These are phyloP conservation scores for Chaetodon trifasciatus DNA, from an alignment of 2,797 vertebrate genomes.

Conservation along the genomic window DNA sequence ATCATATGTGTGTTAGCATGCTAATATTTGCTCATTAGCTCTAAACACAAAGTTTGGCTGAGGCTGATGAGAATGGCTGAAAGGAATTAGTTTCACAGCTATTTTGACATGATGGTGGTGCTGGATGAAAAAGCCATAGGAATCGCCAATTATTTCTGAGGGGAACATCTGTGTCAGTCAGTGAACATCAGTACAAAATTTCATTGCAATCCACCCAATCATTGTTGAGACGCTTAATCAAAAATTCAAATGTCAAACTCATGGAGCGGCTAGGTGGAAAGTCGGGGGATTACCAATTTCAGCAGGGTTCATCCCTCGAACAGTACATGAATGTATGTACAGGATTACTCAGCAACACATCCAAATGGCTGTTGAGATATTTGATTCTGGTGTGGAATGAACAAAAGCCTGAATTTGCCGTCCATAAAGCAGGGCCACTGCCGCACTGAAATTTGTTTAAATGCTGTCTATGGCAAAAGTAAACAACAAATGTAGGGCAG, in stretches of 20 bases:
- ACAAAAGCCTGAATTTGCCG: not conserved
- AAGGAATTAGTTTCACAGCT: not conserved
- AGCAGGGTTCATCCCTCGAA: not conserved
- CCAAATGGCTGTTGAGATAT: not conserved
- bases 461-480: not conserved
- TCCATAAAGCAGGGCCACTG: not conserved
- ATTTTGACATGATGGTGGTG: not conserved
- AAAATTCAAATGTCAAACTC: not conserved
- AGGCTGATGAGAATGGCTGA: not conserved
- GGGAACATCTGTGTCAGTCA: not conserved
- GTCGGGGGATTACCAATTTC: not conserved
- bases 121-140: not conserved
- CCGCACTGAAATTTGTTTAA: not conserved
- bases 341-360: not conserved
- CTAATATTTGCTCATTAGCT: not conserved
- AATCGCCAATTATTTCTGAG: no score
- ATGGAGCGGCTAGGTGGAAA: not conserved
- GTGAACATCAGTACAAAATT: no score
- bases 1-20: not conserved
- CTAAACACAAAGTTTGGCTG: not conserved
- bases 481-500: not conserved
- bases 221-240: not conserved
- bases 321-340: not conserved
- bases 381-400: not conserved
- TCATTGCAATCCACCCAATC: no score